A percentile compares a stretch with the other conserved stretches of the same genome.
Conservation (phyloP, 2,888 invertebrate species). For the Phoenoteleia sp. region DNA sequence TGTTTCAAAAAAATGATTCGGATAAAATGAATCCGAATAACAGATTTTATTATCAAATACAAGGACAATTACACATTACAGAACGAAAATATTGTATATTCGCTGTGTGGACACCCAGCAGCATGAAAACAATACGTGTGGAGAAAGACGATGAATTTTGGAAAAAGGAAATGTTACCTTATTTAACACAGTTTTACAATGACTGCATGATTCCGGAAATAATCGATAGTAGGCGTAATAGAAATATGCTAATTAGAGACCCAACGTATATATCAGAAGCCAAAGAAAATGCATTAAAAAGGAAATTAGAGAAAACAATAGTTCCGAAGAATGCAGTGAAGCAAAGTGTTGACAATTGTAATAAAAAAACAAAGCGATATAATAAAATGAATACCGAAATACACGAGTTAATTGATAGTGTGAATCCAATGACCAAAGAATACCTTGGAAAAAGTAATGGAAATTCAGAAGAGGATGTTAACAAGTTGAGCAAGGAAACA, state of each 20-base stretch:
- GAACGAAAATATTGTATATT: constrained; percentile 23
- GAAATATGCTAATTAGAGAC: constrained; percentile 15
- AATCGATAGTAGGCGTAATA: not conserved
- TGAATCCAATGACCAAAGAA: no score
- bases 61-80: constrained; percentile 38
- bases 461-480: no score
- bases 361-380: not conserved
- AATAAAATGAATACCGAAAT: no score
- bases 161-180: not conserved
- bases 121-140: not conserved
- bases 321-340: no score
- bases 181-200: not conserved
- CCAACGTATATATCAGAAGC: constrained; percentile 35
- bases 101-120: constrained; percentile 12
- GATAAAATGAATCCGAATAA: no score
- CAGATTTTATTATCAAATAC: no score
- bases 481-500: no score
- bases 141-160: constrained; percentile 1
- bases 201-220: constrained; percentile 47
- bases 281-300: not conserved
- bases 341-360: no score
- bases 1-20: no score
- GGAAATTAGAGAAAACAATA: not conserved
- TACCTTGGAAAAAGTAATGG: no score
- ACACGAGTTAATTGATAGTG: no score